Evolutionary conservation across 2,888 invertebrate genomes (phyloP), one percentile per base, ranked within the genome.

Genomic region (Coleophora flavipennella): DNA sequence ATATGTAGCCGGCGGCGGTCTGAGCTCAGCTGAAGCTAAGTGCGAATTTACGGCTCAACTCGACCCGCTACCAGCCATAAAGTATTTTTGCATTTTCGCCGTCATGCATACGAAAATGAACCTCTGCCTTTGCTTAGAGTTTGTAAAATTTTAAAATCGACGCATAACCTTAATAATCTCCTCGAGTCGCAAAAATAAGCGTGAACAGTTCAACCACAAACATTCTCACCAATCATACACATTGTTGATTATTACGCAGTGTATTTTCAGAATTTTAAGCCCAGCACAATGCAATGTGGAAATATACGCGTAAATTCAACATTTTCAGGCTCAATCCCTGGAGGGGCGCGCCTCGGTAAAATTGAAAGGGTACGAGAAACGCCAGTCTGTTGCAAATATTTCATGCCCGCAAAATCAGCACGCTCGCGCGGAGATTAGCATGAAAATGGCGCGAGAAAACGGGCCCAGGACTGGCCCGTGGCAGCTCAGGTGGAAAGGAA

Each of bases 401-500:
- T 73, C 67, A 73, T 67, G 66, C 61, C 59, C 61, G 53, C 59
- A 55, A 70, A 75, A 75, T 75, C 75, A 73, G 70, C 67, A 62
- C 59, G 61, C 62, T 55, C 57, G 59, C 59, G 55, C 55, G 51
- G 61, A 70, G 69, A 77, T 77, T 76, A 76, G 67, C 73, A 75
- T 74, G 69, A 72, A 73, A 78, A 78, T 71, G 69, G 70, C 48
- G 62, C 56, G 64, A 61, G 68, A 20, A 20, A 20, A 20, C 20
- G 20, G 6, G 6, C 20, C 20, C 20, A 20, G 20, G 20, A 20
- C 20, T 3, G 20, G 20, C 20, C 20, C 20, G 20, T 6, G 20
- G 3, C 20, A 20, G 20, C 20, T 20, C 20, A 20, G 20, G 20
- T 20, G 20, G 20, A 20, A 20, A 20, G 3, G 20, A 20, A 20